Evolutionary conservation across 2,113 vertebrate genomes (phyloP), one percentile per base, ranked within the genome.

Genomic region (Leiothrix lutea): DNA sequence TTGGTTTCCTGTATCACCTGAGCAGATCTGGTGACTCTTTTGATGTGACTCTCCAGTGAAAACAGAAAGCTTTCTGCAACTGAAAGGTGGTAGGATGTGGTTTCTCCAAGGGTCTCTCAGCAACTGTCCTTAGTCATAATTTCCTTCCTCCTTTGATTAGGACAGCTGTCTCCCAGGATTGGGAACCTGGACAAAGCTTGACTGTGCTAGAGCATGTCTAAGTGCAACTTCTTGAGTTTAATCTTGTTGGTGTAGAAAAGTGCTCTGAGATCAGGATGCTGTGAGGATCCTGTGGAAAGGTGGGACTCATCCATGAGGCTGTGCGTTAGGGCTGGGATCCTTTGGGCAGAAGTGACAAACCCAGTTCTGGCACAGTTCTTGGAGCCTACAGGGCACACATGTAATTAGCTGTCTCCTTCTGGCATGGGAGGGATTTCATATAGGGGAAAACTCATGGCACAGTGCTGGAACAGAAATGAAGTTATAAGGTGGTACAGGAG

Each of bases 271-370:
- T 72, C 31, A 53, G 71, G n/a, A 86, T 28, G 23, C 25, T 75
- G 29, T 18, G 71, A 83, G 12, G 24, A 65, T 57, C 26, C 25
- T 0, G 0, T 56, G 31, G 22, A n/a, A 74, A 57, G 25, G 1
- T 56, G 26, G 45, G 22, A 15, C 36, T n/a, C n/a, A n/a, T n/a
- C n/a, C n/a, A n/a, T n/a, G n/a, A n/a, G n/a, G n/a, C n/a, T 53
- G 0, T 22, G 40, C 0, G 0, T 56, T 77, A 6, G 18, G 21
- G 40, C 8, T 58, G 24, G 11, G 9, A 21, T 53, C 17, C 47
- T 84, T 65, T 40, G 36, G 45, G 33, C 22, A 53, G 45, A 12
- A 69, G n/a, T 24, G 47, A 36, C 36, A 86, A 73, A 28, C 16
- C 20, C 40, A 20, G 24, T 15, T 64, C 35, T 20, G 35, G 17